phyloP scores from a whole-genome alignment of 2,797 vertebrate species.

The Peromyscus eremicus region DNA sequence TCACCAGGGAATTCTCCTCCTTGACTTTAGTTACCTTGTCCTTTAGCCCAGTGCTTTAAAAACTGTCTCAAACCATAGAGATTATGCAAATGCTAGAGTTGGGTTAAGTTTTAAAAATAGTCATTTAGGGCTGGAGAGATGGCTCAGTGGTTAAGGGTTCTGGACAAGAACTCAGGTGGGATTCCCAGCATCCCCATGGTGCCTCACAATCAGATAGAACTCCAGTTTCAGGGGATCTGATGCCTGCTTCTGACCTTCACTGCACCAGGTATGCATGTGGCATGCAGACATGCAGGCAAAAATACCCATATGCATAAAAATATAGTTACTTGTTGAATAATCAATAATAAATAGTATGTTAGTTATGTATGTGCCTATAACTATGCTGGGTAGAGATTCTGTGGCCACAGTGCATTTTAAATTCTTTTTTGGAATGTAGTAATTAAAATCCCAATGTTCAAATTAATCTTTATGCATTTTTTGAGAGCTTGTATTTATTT shows the following conservation, averaged over 20 bases:
- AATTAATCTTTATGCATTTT: background rate
- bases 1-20: slow-evolving; percentile 46
- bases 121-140: background rate
- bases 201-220: background rate
- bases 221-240: background rate
- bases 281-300: background rate
- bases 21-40: slow-evolving; percentile 61
- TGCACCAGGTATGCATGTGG: background rate
- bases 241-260: background rate
- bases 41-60: slow-evolving; percentile 33
- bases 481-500: background rate
- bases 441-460: background rate
- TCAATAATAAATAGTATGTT: background rate
- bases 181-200: background rate
- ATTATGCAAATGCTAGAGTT: slow-evolving; percentile 16
- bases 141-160: background rate
- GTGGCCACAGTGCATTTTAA: slow-evolving; percentile 20
- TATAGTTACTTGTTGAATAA: background rate
- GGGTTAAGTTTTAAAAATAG: slow-evolving; percentile 48
- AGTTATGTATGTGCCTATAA: background rate
- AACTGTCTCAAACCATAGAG: background rate
- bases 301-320: background rate
- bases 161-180: background rate
- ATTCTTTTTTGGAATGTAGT: background rate
- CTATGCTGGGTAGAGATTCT: background rate